A percentile compares a stretch with the other conserved stretches of the same genome.
Conservation (phyloP, 2,888 invertebrate species). For the Pollenia amentaria region DNA sequence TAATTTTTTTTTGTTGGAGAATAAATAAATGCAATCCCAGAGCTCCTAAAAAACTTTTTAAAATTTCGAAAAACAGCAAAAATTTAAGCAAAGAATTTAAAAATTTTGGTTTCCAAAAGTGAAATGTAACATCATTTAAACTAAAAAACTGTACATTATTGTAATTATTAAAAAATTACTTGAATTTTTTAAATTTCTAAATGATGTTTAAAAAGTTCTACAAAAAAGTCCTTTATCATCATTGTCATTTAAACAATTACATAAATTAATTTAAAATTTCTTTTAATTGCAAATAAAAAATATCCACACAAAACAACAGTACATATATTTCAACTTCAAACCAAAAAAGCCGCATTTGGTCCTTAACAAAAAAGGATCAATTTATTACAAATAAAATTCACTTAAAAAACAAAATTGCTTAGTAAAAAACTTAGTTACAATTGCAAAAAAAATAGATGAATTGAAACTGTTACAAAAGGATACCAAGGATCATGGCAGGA, state of each 20-base stretch:
- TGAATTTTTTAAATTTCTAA: too few species aligned
- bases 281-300: conserved; percentile 8
- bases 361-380: conserved; percentile 38
- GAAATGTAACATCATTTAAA: too few species aligned
- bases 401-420: conserved; percentile 7
- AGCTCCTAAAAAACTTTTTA: too few species aligned
- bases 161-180: too few species aligned
- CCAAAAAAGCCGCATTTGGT: conserved; percentile 32
- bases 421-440: conserved; percentile 32
- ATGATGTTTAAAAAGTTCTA: background rate
- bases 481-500: conserved; percentile 61
- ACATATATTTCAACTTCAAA: conserved; percentile 40
- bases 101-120: too few species aligned
- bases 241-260: conserved; percentile 34
- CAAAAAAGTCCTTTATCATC: background rate
- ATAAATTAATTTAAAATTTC: conserved; percentile 23
- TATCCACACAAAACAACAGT: background rate
- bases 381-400: conserved; percentile 51
- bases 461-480: conserved; percentile 53
- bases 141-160: too few species aligned
- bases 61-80: too few species aligned
- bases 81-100: too few species aligned
- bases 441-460: conserved; percentile 46
- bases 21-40: too few species aligned
- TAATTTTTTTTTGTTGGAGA: too few species aligned